These are phyloP conservation scores for Batillaria attramentaria DNA, from an alignment of 1,140 invertebrate species.

Conservation along the genomic window DNA sequence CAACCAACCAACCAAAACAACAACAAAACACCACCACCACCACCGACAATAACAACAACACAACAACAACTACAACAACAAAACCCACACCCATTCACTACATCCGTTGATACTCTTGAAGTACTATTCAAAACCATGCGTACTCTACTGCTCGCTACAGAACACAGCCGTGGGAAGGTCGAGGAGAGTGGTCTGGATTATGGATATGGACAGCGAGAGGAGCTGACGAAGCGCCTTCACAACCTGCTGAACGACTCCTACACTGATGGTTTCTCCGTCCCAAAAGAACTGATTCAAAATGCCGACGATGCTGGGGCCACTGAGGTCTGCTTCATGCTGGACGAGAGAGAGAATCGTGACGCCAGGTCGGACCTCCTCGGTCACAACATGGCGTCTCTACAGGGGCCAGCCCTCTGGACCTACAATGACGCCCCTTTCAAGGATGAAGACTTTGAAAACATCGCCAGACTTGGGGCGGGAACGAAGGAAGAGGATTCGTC, in stretches of 20 bases:
- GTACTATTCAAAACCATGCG: too few species aligned
- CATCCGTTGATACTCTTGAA: too few species aligned
- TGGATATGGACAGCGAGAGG: slow-evolving; percentile 59
- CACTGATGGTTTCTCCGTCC: slow-evolving; percentile 56
- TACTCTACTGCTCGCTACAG: too few species aligned
- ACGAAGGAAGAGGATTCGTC: slow-evolving; percentile 58
- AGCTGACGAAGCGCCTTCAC: slow-evolving; percentile 53
- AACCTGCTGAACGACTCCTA: slow-evolving; percentile 51
- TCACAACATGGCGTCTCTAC: slow-evolving; percentile 58
- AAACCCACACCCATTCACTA: too few species aligned
- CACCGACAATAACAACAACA: too few species aligned
- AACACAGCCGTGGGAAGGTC: too few species aligned
- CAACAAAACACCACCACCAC: too few species aligned
- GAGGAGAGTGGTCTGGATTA: slow-evolving; percentile 46
- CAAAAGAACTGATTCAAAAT: slow-evolving; percentile 59
- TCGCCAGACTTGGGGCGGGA: slow-evolving; percentile 59
- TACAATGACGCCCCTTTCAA: slow-evolving; percentile 67
- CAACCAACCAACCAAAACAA: too few species aligned
- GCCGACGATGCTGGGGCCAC: slow-evolving; percentile 49
- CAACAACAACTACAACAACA: too few species aligned
- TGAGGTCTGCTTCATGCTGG: slow-evolving; percentile 60
- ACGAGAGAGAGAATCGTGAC: slow-evolving; percentile 58
- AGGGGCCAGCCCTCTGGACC: slow-evolving; percentile 45
- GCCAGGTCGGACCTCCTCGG: slow-evolving; percentile 54
- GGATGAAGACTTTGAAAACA: slow-evolving; percentile 66